These are phyloP conservation scores for Scylla paramamosain DNA, from an alignment of 1,140 invertebrate species.

Conservation along the genomic window DNA sequence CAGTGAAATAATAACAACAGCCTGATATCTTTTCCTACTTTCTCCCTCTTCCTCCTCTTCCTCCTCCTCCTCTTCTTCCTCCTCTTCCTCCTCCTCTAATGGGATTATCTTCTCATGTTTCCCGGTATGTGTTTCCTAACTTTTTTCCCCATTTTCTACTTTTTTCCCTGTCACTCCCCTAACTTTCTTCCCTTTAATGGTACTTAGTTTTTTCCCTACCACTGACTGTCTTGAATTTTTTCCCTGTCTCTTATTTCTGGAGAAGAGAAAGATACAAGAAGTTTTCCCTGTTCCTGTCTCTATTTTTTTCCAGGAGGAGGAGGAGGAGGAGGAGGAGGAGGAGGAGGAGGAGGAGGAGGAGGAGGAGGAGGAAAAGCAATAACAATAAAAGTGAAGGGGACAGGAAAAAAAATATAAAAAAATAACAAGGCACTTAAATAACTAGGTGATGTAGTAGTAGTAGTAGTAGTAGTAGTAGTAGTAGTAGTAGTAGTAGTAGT, in stretches of 20 bases:
- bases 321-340: not conserved
- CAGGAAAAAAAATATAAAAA: too few relatives aligned
- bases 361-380: too few relatives aligned
- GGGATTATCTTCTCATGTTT: not conserved
- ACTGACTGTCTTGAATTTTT: not conserved
- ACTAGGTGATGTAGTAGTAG: too few relatives aligned
- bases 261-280: too few relatives aligned
- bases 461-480: conserved; percentile 27
- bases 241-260: not conserved
- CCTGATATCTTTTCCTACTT: not conserved
- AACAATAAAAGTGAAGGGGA: too few relatives aligned
- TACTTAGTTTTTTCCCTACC: not conserved
- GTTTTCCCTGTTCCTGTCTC: not conserved
- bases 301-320: not conserved
- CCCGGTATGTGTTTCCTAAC: not conserved
- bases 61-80: not conserved
- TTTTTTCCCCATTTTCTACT: not conserved
- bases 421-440: too few relatives aligned
- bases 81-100: not conserved
- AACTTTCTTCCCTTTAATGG: not conserved
- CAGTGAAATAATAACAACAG: not conserved
- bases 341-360: not conserved
- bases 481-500: conserved; percentile 36
- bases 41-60: not conserved
- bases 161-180: not conserved